Evolutionary conservation across 2,888 invertebrate species (phyloP).

Genomic region (Stenodema calcarata): DNA sequence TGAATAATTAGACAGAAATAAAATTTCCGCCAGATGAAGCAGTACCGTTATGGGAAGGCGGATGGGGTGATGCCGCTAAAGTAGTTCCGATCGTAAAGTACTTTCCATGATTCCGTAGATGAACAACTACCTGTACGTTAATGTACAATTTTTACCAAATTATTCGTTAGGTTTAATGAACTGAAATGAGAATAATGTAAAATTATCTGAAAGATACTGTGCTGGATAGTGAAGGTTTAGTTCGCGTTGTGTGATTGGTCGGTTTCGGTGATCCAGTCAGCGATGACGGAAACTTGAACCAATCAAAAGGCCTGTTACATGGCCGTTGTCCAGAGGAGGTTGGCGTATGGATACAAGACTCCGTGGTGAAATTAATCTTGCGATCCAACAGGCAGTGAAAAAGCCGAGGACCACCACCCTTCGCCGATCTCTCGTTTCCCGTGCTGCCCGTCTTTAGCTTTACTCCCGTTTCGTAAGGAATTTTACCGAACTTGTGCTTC

Average conservation of each 20-base stretch:
- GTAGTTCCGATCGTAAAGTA: background rate
- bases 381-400: slow-evolving; percentile 28
- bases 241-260: too few species aligned
- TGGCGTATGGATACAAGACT: slow-evolving; percentile 23
- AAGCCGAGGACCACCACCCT: background rate
- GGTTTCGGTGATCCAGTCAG: too few species aligned
- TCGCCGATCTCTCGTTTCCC: background rate
- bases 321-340: background rate
- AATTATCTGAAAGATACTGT: too few species aligned
- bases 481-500: background rate
- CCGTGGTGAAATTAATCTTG: background rate
- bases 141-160: background rate
- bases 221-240: too few species aligned
- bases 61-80: slow-evolving; percentile 3
- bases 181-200: background rate
- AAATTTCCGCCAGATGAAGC: background rate
- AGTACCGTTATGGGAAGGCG: background rate
- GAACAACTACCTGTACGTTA: background rate
- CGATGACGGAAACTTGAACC: background rate
- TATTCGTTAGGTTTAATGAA: background rate
- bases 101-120: background rate
- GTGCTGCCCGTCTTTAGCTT: slow-evolving; percentile 34
- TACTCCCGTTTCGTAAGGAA: background rate
- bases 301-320: background rate
- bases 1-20: background rate